Evolutionary conservation across 2,797 vertebrate genomes (phyloP), one percentile per base, ranked within the genome.

Genomic region (Cryptoblepharus egeriae): DNA sequence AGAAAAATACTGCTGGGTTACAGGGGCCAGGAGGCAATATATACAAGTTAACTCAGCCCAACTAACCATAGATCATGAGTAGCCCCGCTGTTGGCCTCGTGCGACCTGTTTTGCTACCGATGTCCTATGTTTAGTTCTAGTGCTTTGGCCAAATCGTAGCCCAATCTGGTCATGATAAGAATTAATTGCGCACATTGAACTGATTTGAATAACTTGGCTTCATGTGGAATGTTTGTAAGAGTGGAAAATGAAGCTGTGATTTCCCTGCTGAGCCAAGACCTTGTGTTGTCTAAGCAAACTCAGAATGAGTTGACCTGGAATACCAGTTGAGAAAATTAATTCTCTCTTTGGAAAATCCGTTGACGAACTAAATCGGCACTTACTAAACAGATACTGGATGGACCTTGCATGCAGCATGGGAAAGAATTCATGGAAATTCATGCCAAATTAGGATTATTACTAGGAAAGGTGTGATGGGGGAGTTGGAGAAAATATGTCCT

Each of bases 91-190:
- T 8, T 16, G 77, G 70, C 22, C 55, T 57, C 55, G 42, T 18
- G 28, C 30, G 71, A 26, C 30, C 42, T 24, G 37, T 64, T 77
- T 70, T 55, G 57, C 20, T n/a, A 55, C 32, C 3, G 37, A 67
- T 26, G 30, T 71, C 3, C n/a, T 35, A 73, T 75, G 35, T 4
- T 1, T 6, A 63, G 68, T 81, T 76, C n/a, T 87, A 4, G 49
- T 82, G 42, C 45, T 79, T n/a, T 83, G 77, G 5, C 1, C 60
- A 60, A 90, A 82, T 30, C 28, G 1, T 72, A 86, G 81, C 4
- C 22, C 28, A 42, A 24, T 69, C 39, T n/a, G 5, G 39, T 1
- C 6, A 42, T 55, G n/a, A 37, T 49, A 52, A 55, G 42, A 45
- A 71, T 39, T 71, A 61, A 55, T 26, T 64, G 13, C 10, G 12